phyloP scores from a whole-genome alignment of 2,797 vertebrate genomes.

The Enteromius mattozi region DNA sequence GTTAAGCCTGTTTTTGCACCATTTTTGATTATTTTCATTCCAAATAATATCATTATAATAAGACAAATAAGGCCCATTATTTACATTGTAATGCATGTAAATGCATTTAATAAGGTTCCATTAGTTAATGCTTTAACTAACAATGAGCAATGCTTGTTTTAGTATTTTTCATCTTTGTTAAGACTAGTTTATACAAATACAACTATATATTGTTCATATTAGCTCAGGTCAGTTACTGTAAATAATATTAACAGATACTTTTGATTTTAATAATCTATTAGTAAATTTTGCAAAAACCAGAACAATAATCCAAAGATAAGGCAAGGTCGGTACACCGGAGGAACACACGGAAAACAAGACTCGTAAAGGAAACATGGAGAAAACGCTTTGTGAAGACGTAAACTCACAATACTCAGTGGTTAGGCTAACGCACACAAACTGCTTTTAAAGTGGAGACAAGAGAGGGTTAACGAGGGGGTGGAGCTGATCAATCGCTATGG shows the following conservation, averaged over 20 bases:
- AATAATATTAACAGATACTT: too few relatives aligned
- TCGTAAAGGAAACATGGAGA: too few relatives aligned
- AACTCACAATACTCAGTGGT: too few relatives aligned
- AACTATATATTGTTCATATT: background rate
- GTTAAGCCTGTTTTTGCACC: background rate
- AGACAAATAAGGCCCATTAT: background rate
- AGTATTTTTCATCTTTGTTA: background rate
- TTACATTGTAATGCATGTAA: background rate
- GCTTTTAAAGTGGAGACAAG: too few relatives aligned
- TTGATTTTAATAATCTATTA: background rate
- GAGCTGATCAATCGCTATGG: too few relatives aligned
- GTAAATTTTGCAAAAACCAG: background rate
- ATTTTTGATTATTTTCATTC: background rate
- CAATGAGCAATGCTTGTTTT: background rate
- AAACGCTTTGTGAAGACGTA: too few relatives aligned
- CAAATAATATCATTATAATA: background rate
- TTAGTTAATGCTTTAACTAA: background rate
- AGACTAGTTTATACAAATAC: background rate
- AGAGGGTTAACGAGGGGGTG: too few relatives aligned
- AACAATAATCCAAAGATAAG: too few relatives aligned
- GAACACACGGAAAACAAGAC: too few relatives aligned
- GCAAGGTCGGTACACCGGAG: too few relatives aligned
- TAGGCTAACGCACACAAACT: too few relatives aligned
- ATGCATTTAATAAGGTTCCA: background rate
- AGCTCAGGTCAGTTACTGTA: background rate